Evolutionary conservation across 1,140 invertebrate genomes (phyloP), one percentile per base, ranked within the genome.

Genomic region (Drosophila biarmipes): DNA sequence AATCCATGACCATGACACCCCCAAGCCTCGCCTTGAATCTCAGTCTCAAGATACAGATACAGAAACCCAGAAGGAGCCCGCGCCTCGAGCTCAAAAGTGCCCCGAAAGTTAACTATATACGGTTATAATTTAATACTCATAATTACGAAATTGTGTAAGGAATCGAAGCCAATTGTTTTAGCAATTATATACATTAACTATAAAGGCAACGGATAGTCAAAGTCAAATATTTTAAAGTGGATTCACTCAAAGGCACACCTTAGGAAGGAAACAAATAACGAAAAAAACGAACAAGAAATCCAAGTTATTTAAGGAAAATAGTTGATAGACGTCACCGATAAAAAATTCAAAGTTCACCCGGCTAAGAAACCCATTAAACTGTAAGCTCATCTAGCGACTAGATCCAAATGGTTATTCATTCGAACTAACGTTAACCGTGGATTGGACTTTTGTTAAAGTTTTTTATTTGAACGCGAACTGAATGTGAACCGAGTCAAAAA

Each of bases 141-240:
- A 61, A 63, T 31, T 49, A 46, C 48, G 59, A 54, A 66, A 64
- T 49, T 58, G 66, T 67, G 27, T 59, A 75, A 75, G 43, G 53
- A 71, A 86, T 82, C 84, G 76, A 89, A 89, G 84, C 84, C 84
- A 89, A 89, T 89, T 89, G 84, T 89, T 89, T 89, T 84, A 89
- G 84, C 84, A 89, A 89, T 89, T 89, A 89, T 84, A 89, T 85
- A 73, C 38, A 55, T 24, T 78, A 71, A 71, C 54, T 62, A 37
- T 69, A 73, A 51, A 37, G 58, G 49, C 43, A 63, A 62, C 37
- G 37, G 59, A 37, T 74, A 63, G 45, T 54, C 71, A 78, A 52
- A 63, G 45, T 54, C 71, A 78, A 52, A 69, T 56, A 76, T 72
- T 82, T 73, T 73, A 68, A 68, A 55, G 42, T 75, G 73, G 45